Conservation (phyloP, 2,113 vertebrate species). For the Zonotrichia leucophrys region DNA sequence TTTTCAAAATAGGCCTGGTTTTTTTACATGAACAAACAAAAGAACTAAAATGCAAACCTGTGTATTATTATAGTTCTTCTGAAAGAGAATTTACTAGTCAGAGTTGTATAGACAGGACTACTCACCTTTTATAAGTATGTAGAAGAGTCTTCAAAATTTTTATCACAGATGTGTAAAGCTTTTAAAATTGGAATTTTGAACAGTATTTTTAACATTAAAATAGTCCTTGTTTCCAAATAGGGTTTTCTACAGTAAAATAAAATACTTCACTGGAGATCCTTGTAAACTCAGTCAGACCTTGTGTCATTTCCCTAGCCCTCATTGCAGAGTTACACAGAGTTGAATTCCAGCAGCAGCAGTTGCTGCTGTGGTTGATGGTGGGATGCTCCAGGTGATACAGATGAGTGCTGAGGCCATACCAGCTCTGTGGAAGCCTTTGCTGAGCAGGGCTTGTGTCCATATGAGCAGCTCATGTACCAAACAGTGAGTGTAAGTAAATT, state of each 20-base stretch:
- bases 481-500: not conserved
- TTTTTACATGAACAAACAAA: not conserved
- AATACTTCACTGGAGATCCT: not conserved
- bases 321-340: constrained; percentile 38
- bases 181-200: not conserved
- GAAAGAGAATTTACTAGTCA: not conserved
- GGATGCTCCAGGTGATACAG: constrained; percentile 64
- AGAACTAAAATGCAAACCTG: not conserved
- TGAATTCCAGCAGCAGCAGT: constrained; percentile 26
- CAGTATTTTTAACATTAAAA: not conserved
- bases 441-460: not conserved
- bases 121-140: not conserved
- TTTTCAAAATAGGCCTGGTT: not conserved
- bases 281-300: not conserved
- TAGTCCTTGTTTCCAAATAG: not conserved
- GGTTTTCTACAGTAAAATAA: not conserved
- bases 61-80: not conserved
- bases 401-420: constrained; percentile 68
- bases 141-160: not conserved
- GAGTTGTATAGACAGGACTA: not conserved
- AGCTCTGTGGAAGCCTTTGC: constrained; percentile 56
- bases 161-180: not conserved
- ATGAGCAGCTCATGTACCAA: not conserved
- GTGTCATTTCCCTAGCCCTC: not conserved
- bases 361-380: constrained; percentile 62